A percentile compares a stretch with the other conserved stretches of the same genome.
phyloP scores from a whole-genome alignment of 2,113 vertebrate genomes.

The Lophura nycthemera region DNA sequence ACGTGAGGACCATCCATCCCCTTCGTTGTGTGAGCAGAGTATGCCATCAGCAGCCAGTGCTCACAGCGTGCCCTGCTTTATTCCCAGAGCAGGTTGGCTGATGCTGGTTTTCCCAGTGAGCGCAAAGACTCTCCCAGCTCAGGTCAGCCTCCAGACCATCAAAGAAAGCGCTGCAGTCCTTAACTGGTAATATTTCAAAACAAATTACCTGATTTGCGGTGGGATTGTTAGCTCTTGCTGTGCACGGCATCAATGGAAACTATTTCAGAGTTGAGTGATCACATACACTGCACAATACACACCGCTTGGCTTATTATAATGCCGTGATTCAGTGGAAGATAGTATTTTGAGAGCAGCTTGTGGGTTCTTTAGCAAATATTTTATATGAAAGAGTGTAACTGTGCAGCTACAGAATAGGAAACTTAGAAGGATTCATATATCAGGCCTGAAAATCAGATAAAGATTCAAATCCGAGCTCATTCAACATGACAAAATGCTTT shows the following conservation, averaged over 20 bases:
- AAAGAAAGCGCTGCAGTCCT: neutral
- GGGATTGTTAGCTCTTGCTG: neutral
- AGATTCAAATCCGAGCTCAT: neutral
- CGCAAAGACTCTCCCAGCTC: neutral
- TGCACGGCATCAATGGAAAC: neutral
- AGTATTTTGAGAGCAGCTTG: neutral
- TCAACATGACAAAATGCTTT: neutral
- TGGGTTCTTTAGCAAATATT: neutral
- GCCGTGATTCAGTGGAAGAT: neutral
- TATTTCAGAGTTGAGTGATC: neutral
- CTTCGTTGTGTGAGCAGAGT: rapidly evolving
- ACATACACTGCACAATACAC: neutral
- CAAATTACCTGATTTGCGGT: neutral
- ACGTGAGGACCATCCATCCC: neutral
- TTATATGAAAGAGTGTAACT: neutral
- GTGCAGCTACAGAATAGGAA: neutral
- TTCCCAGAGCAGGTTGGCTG: neutral
- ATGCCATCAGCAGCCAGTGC: rapidly evolving
- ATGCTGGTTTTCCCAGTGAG: neutral
- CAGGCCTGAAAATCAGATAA: neutral
- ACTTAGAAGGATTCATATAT: neutral
- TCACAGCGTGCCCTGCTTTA: rapidly evolving
- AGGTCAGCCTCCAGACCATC: neutral
- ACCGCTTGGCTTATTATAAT: neutral
- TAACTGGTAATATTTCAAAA: neutral